A percentile compares a stretch with the other conserved stretches of the same genome.
phyloP scores from a whole-genome alignment of 2,888 invertebrate genomes.

The Eudemis profundana region DNA sequence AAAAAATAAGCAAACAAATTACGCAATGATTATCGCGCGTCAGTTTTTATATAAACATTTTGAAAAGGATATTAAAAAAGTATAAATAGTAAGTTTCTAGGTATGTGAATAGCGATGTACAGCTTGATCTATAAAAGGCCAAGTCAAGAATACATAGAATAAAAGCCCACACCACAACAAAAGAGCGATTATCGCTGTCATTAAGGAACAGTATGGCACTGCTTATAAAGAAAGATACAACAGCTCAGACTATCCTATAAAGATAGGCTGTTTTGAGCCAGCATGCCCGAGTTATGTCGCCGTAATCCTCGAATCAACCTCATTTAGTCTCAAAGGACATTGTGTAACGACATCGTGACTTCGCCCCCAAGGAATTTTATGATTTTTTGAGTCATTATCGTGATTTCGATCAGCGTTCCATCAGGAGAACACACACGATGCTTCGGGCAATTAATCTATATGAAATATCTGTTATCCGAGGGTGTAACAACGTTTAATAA shows the following conservation, averaged over 20 bases:
- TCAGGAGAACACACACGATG: conserved; percentile 80
- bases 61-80: neutral
- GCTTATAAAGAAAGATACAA: neutral
- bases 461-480: conserved; percentile 55
- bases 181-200: conserved; percentile 21
- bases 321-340: conserved; percentile 71
- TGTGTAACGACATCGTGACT: conserved; percentile 77
- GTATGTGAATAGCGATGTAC: too few species aligned
- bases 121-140: conserved; percentile 6
- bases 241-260: neutral
- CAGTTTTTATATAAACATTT: neutral
- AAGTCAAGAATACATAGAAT: conserved; percentile 12
- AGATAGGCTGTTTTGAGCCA: neutral
- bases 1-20: neutral
- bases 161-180: conserved; percentile 38
- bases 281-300: conserved; percentile 36
- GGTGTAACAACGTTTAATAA: conserved; percentile 56
- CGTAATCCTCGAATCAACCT: conserved; percentile 67
- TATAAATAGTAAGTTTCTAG: neutral
- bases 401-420: conserved; percentile 74
- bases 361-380: conserved; percentile 72
- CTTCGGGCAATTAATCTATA: conserved; percentile 70
- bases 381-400: conserved; percentile 75
- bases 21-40: neutral
- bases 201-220: conserved; percentile 26